These are phyloP conservation scores for Tupaia tana DNA, from an alignment of 2,113 vertebrate species.

Conservation along the genomic window DNA sequence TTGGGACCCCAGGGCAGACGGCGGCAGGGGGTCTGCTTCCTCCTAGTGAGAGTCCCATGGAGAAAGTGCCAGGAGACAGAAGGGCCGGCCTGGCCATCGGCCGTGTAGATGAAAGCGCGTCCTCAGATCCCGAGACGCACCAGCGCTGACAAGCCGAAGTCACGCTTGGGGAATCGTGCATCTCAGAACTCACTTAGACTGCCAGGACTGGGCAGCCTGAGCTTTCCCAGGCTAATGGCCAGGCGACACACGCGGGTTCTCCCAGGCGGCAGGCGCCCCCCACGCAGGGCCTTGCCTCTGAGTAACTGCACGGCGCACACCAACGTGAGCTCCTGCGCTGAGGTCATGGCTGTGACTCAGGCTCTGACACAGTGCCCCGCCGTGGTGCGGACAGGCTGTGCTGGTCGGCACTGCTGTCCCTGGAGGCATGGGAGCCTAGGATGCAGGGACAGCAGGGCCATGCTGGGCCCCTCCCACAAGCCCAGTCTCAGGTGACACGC, in stretches of 20 bases:
- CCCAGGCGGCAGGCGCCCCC: background rate
- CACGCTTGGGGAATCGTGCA: rapidly evolving
- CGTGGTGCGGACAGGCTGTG: background rate
- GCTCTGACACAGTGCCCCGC: background rate
- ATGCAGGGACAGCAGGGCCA: background rate
- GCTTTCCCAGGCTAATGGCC: background rate
- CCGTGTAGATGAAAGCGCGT: rapidly evolving
- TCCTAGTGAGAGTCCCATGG: rapidly evolving
- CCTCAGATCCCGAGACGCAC: rapidly evolving
- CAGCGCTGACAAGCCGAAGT: rapidly evolving
- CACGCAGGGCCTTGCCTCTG: background rate
- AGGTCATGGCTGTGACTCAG: background rate
- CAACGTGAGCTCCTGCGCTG: rapidly evolving
- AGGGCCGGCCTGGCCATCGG: rapidly evolving
- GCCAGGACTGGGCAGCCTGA: rapidly evolving
- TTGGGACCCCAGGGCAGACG: background rate
- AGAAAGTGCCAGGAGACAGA: background rate
- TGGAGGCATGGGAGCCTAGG: background rate
- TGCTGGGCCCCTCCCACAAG: background rate
- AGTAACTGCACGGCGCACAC: background rate
- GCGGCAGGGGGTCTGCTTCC: background rate
- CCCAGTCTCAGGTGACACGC: background rate
- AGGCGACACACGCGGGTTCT: rapidly evolving
- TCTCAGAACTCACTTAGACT: background rate
- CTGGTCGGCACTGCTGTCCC: background rate